Evolutionary conservation across 2,113 vertebrate genomes (phyloP).

Genomic region (Coreoperca whiteheadi): DNA sequence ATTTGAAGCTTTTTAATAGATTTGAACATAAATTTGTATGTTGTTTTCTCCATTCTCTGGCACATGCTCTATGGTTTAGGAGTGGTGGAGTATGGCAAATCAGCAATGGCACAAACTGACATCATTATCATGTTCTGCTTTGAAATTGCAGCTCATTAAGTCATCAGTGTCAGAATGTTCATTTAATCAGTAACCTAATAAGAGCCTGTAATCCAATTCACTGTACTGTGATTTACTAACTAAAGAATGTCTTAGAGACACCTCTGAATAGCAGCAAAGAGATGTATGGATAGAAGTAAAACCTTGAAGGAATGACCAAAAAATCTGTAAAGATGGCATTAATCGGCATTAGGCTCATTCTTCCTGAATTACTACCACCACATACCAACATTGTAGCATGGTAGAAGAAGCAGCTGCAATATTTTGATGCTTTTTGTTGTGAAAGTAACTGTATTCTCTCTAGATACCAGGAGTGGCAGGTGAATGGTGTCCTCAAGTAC

Average conservation of each 20-base stretch:
- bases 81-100: not conserved
- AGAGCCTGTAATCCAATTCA: conserved; percentile 27
- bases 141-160: conserved; percentile 38
- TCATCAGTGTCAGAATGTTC: conserved; percentile 47
- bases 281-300: not conserved
- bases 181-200: conserved; percentile 40
- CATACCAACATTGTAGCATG: not conserved
- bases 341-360: not conserved
- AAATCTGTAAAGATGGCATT: not conserved
- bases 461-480: not conserved
- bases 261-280: not conserved
- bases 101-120: not conserved
- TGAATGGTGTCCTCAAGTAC: not conserved
- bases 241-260: not conserved
- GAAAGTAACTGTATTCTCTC: not conserved
- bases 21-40: not conserved
- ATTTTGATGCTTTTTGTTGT: not conserved
- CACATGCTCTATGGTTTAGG: not conserved
- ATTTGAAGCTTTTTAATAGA: no score
- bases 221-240: conserved; percentile 31
- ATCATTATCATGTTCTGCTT: conserved; percentile 11
- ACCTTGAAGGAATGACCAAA: not conserved
- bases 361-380: not conserved
- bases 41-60: not conserved
- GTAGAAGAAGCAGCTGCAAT: not conserved